These are phyloP conservation scores for Anarsia innoxiella DNA, from an alignment of 2,888 invertebrate genomes.

Conservation along the genomic window DNA sequence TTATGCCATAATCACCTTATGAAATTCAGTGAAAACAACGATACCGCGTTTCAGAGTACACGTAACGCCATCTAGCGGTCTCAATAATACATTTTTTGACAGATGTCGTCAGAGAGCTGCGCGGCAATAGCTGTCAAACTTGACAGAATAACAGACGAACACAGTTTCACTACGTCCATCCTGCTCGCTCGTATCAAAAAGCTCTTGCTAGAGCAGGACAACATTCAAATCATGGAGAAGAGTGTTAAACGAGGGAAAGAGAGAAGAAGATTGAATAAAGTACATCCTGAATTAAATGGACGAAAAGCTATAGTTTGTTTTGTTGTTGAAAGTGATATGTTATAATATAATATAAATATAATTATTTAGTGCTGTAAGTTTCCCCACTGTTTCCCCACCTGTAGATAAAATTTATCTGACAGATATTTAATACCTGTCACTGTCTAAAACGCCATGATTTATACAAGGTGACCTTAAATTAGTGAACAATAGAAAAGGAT, in stretches of 20 bases:
- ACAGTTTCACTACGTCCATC: constrained; percentile 21
- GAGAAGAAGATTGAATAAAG: constrained; percentile 27
- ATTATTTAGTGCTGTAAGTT: too few relatives aligned
- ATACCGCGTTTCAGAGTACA: too few relatives aligned
- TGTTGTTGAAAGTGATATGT: constrained; percentile 21
- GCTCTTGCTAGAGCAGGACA: constrained; percentile 42
- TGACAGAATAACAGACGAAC: constrained; percentile 30
- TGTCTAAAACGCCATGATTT: background rate
- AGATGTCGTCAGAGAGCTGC: constrained; percentile 51
- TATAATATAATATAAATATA: too few relatives aligned
- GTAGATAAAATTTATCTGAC: background rate
- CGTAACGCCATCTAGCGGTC: background rate
- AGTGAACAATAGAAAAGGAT: background rate
- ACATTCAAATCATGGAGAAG: constrained; percentile 32
- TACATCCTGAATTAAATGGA: constrained; percentile 36
- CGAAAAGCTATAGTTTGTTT: constrained; percentile 41
- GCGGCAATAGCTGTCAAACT: constrained; percentile 47
- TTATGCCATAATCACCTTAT: background rate
- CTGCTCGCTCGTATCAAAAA: constrained; percentile 31
- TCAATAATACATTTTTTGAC: constrained; percentile 8
- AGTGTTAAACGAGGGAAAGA: constrained; percentile 32
- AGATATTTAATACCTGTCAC: background rate
- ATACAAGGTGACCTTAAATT: background rate
- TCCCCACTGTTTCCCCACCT: background rate
- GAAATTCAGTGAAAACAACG: too few relatives aligned